Conservation (phyloP, 2,888 invertebrate species). For the Papilio elwesi region DNA sequence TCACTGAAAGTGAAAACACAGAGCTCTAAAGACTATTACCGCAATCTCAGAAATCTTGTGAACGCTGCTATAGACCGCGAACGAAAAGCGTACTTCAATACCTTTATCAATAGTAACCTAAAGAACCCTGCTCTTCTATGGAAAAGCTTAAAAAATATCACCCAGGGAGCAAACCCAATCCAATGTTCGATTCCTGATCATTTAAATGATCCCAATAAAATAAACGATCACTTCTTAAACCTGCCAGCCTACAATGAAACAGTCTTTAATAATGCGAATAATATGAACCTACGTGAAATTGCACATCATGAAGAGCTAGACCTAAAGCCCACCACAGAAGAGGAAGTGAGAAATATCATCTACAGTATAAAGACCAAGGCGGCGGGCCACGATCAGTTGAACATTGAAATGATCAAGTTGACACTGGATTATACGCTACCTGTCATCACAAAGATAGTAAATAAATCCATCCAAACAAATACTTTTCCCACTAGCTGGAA, state of each 20-base stretch:
- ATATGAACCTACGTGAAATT: neutral
- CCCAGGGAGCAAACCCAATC: neutral
- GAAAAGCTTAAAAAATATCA: neutral
- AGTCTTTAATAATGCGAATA: too few relatives aligned
- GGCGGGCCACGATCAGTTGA: neutral
- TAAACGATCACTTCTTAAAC: too few relatives aligned
- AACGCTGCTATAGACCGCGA: neutral
- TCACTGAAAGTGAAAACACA: neutral
- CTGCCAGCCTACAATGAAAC: too few relatives aligned
- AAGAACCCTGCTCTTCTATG: neutral
- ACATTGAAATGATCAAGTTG: neutral
- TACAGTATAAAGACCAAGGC: neutral
- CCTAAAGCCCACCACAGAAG: neutral
- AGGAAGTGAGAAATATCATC: neutral
- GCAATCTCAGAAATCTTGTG: neutral
- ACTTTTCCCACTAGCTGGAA: neutral
- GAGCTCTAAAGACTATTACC: neutral
- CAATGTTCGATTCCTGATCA: neutral
- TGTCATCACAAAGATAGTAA: neutral
- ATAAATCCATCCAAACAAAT: neutral
- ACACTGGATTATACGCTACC: neutral
- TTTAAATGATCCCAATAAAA: too few relatives aligned
- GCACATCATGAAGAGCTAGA: neutral
- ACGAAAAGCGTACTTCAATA: constrained; percentile 10
- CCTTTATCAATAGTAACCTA: constrained; percentile 1